phyloP scores from a whole-genome alignment of 2,113 vertebrate species.

The Campylorhamphus procurvoides region DNA sequence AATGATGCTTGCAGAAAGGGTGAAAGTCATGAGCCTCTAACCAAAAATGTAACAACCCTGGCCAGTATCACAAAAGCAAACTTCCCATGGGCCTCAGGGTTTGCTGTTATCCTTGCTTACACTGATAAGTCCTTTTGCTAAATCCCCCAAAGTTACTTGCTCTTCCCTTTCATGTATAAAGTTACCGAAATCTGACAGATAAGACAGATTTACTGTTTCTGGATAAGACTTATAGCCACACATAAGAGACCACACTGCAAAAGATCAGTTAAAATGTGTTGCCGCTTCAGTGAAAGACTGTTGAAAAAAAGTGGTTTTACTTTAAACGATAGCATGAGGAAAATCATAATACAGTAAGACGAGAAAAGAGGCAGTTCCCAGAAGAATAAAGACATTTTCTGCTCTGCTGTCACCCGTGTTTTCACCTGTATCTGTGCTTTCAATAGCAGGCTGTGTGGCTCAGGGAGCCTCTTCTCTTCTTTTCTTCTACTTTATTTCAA shows the following conservation, averaged over 20 bases:
- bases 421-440: not conserved
- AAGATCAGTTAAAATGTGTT: constrained; percentile 23
- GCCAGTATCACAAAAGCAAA: not conserved
- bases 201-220: constrained; percentile 22
- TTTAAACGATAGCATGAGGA: not conserved
- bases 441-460: not conserved
- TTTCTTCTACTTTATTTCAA: not conserved
- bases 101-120: constrained; percentile 5
- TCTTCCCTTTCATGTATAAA: constrained; percentile 50
- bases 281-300: not conserved
- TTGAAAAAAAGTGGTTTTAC: not conserved
- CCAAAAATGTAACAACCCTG: constrained; percentile 20
- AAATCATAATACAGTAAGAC: not conserved
- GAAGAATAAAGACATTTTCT: not conserved
- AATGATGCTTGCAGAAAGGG: not conserved
- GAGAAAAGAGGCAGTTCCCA: not conserved
- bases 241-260: not conserved
- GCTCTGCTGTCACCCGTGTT: not conserved
- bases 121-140: constrained; percentile 26
- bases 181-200: constrained; percentile 53
- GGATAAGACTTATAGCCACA: not conserved
- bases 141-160: constrained; percentile 15
- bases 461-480: not conserved
- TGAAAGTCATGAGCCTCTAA: constrained; percentile 1
- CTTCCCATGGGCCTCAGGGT: constrained; percentile 17